Conservation (phyloP, 2,797 vertebrate genomes). For the Microctenopoma steveboyesi region DNA sequence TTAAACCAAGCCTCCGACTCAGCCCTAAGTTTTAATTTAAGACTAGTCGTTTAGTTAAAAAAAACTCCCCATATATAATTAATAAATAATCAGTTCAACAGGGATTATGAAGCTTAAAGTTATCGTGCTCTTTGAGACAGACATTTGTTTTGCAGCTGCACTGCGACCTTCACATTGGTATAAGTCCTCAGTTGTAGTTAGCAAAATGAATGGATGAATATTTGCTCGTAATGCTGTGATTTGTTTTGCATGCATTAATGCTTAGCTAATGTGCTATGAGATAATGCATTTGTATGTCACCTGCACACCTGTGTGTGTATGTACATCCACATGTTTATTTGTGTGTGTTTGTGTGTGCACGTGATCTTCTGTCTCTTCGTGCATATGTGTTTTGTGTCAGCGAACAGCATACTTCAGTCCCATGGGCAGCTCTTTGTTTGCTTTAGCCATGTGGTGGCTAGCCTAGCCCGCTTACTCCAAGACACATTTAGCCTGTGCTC, state of each 20-base stretch:
- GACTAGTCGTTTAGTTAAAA: conserved; percentile 25
- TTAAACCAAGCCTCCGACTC: conserved; percentile 46
- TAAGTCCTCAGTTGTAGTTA: background rate
- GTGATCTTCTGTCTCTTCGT: conserved; percentile 28
- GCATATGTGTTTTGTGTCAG: conserved; percentile 70
- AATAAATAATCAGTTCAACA: conserved; percentile 47
- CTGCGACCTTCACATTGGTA: background rate
- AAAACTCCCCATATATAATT: conserved; percentile 23
- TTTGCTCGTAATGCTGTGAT: conserved; percentile 3
- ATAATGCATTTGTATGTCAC: conserved; percentile 15
- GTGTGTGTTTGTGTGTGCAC: conserved; percentile 6
- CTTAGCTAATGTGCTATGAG: background rate
- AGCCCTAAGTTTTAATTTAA: conserved; percentile 49
- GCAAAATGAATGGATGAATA: background rate
- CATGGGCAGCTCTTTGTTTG: conserved; percentile 84
- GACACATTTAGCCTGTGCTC: conserved; percentile 83
- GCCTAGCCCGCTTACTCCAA: conserved; percentile 79
- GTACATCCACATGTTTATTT: background rate
- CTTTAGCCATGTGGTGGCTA: conserved; percentile 83
- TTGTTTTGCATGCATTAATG: conserved; percentile 9
- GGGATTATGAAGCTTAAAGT: conserved; percentile 11
- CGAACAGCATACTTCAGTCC: conserved; percentile 70
- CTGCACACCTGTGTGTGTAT: conserved; percentile 10
- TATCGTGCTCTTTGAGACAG: background rate
- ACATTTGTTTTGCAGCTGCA: conserved; percentile 29